Conservation (phyloP, 2,113 vertebrate genomes). For the Leptobrachium leishanense region DNA sequence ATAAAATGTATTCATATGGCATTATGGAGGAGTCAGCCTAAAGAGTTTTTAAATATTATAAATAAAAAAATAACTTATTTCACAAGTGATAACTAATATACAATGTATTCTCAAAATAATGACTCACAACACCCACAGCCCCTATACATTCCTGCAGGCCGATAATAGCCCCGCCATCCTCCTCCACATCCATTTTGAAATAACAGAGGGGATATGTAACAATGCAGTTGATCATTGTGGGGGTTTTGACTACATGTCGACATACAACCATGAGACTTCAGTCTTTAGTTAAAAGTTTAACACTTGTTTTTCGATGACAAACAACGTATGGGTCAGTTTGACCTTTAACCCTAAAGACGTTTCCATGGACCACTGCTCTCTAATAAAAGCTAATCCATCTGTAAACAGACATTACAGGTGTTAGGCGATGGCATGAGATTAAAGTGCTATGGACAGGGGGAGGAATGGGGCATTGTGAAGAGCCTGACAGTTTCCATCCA, state of each 20-base stretch:
- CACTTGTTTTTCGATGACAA: background rate
- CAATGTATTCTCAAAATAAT: too few relatives aligned
- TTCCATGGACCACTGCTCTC: slow-evolving; percentile 21
- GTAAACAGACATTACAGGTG: slow-evolving; percentile 25
- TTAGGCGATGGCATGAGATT: background rate
- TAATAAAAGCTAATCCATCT: background rate
- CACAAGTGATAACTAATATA: too few relatives aligned
- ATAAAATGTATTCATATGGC: too few relatives aligned
- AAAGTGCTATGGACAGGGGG: background rate
- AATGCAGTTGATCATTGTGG: background rate
- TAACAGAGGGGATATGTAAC: too few relatives aligned
- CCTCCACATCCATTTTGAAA: too few relatives aligned
- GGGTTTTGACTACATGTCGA: background rate
- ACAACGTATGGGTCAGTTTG: slow-evolving; percentile 17
- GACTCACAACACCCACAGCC: too few relatives aligned
- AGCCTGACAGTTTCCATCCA: background rate
- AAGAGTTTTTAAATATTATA: too few relatives aligned
- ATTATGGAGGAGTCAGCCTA: too few relatives aligned
- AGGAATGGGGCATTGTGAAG: background rate
- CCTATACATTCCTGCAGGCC: too few relatives aligned
- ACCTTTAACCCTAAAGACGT: slow-evolving; percentile 33
- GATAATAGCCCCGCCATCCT: too few relatives aligned
- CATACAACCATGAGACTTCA: background rate
- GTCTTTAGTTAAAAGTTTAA: background rate
- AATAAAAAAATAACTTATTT: too few relatives aligned